Percentiles rank a stretch among this genome's conserved stretches.
Evolutionary conservation across 2,797 vertebrate species (phyloP).

Genomic region (Protosalanx chinensis): DNA sequence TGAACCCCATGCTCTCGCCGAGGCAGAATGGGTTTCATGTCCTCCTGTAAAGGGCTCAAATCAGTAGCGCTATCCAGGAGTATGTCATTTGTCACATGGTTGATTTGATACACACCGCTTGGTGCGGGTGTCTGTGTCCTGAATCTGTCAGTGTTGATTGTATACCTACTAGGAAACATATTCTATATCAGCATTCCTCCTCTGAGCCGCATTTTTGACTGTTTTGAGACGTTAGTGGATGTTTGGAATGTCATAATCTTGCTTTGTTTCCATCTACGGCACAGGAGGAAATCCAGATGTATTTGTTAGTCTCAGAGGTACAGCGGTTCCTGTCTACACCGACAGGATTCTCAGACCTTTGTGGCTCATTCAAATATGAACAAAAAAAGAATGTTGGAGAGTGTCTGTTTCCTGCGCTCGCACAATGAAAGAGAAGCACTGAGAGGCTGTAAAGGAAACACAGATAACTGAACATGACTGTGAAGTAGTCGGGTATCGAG

Average conservation of each 20-base stretch:
- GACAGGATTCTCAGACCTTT: too few relatives aligned
- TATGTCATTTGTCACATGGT: background rate
- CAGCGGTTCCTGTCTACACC: background rate
- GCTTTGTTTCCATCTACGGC: background rate
- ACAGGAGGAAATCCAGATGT: slow-evolving; percentile 4
- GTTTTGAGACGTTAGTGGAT: background rate
- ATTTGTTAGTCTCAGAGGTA: background rate
- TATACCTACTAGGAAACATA: background rate
- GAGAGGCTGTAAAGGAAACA: too few relatives aligned
- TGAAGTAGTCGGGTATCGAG: too few relatives aligned
- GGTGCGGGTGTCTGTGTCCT: slow-evolving; percentile 2
- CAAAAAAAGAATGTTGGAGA: too few relatives aligned
- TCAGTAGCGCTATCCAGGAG: background rate
- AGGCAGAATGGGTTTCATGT: background rate
- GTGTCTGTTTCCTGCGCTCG: too few relatives aligned
- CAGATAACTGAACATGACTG: too few relatives aligned
- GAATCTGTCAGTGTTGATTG: background rate
- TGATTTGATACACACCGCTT: background rate
- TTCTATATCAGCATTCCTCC: background rate
- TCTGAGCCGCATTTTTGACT: background rate
- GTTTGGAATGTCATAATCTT: slow-evolving; percentile 7
- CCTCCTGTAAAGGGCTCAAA: too few relatives aligned
- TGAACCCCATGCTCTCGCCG: slow-evolving; percentile 8
- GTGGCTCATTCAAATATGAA: too few relatives aligned
- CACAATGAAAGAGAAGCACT: too few relatives aligned